Conservation (phyloP, 1,140 invertebrate species). For the Spodoptera frugiperda region DNA sequence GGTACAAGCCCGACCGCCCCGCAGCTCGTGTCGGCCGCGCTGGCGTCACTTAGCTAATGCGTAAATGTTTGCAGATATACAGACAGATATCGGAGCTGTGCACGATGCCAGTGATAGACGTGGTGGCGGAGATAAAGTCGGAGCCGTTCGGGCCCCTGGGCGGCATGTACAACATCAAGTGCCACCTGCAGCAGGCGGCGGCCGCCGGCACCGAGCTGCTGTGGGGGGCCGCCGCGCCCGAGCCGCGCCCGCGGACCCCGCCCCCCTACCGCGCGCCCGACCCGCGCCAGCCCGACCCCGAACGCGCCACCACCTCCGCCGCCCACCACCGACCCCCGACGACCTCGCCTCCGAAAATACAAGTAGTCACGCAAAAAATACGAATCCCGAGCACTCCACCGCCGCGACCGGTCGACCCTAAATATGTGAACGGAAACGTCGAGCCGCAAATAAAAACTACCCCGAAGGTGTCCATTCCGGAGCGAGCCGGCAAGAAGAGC, state of each 20-base stretch:
- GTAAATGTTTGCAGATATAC: slow-evolving; percentile 64
- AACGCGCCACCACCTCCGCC: neutral
- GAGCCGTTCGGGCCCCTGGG: slow-evolving; percentile 76
- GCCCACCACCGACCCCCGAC: neutral
- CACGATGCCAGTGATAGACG: slow-evolving; percentile 65
- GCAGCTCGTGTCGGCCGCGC: neutral
- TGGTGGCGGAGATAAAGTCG: slow-evolving; percentile 72
- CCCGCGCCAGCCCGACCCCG: neutral
- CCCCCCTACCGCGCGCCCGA: slow-evolving; percentile 65
- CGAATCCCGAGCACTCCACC: neutral
- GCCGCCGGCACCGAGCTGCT: slow-evolving; percentile 66
- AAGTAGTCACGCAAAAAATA: slow-evolving; percentile 4
- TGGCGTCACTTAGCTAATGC: neutral
- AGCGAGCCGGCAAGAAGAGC: slow-evolving; percentile 27
- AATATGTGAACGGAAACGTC: neutral
- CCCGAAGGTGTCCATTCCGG: neutral
- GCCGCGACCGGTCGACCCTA: neutral
- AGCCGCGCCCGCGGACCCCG: slow-evolving; percentile 66
- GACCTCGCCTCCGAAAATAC: neutral
- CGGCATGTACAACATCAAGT: slow-evolving; percentile 79
- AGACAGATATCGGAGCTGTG: slow-evolving; percentile 73
- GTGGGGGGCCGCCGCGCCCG: slow-evolving; percentile 67
- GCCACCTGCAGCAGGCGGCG: slow-evolving; percentile 64
- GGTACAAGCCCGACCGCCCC: slow-evolving; percentile 51
- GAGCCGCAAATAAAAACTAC: neutral